A percentile compares a stretch with the other conserved stretches of the same genome.
phyloP scores from a whole-genome alignment of 2,797 vertebrate species.

The Platyrinchus mystaceus region DNA sequence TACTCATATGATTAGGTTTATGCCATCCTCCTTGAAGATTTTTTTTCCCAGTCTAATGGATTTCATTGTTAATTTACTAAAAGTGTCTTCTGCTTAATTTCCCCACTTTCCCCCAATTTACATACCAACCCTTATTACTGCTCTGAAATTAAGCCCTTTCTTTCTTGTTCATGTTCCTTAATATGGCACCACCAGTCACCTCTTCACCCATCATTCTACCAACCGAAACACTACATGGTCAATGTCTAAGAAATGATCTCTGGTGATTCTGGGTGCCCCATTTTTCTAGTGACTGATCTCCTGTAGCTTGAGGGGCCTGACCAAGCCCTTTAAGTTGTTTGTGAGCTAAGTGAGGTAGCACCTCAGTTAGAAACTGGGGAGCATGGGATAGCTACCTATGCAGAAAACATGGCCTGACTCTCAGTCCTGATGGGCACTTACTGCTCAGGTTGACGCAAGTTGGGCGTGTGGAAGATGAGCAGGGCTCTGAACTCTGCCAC shows the following conservation, averaged over 20 bases:
- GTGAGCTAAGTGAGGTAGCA: no score
- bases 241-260: neutral
- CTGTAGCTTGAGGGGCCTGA: neutral
- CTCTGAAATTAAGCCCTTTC: neutral
- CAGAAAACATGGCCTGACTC: neutral
- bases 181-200: neutral
- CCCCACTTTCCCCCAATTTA: neutral
- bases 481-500: neutral
- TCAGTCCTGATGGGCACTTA: neutral
- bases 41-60: constrained; percentile 8
- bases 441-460: neutral
- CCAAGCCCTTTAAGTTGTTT: neutral
- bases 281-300: neutral
- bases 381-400: neutral
- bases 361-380: neutral
- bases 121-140: neutral
- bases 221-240: neutral
- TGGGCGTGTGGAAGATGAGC: fast-evolving
- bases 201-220: neutral
- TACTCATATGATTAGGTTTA: constrained; percentile 16
- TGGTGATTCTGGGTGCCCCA: neutral
- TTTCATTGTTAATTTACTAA: constrained; percentile 36
- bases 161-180: neutral
- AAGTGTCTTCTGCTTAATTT: constrained; percentile 11
- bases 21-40: neutral